phyloP scores from a whole-genome alignment of 2,888 invertebrate species.

The Tetragonula carbonaria region DNA sequence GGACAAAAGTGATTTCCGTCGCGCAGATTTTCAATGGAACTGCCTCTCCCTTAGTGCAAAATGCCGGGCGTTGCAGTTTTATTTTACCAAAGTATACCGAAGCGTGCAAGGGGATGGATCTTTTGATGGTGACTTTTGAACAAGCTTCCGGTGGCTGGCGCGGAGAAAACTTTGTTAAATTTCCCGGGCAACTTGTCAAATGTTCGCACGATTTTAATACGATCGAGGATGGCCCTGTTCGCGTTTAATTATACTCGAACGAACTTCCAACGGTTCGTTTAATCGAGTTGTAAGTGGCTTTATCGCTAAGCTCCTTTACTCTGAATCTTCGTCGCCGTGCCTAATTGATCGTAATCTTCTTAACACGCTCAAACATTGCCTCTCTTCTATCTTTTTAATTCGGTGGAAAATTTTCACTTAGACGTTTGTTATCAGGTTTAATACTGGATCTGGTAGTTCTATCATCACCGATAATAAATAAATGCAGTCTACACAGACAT shows the following conservation, averaged over 20 bases:
- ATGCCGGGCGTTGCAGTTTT: background rate
- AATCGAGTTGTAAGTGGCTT: slow-evolving; percentile 4
- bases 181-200: slow-evolving; percentile 12
- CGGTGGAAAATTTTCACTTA: background rate
- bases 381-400: background rate
- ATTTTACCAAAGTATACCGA: background rate
- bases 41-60: background rate
- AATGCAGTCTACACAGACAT: no score
- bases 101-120: background rate
- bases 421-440: no score
- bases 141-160: background rate
- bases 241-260: background rate
- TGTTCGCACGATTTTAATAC: slow-evolving; percentile 8
- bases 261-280: slow-evolving; percentile 1
- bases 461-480: no score
- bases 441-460: no score
- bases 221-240: slow-evolving; percentile 1
- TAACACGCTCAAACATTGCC: background rate
- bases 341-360: background rate
- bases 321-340: background rate
- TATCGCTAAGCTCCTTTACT: background rate
- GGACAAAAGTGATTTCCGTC: background rate
- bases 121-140: background rate
- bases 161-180: background rate
- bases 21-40: background rate